phyloP scores from a whole-genome alignment of 1,140 invertebrate species.

The Calycopis cecrops region DNA sequence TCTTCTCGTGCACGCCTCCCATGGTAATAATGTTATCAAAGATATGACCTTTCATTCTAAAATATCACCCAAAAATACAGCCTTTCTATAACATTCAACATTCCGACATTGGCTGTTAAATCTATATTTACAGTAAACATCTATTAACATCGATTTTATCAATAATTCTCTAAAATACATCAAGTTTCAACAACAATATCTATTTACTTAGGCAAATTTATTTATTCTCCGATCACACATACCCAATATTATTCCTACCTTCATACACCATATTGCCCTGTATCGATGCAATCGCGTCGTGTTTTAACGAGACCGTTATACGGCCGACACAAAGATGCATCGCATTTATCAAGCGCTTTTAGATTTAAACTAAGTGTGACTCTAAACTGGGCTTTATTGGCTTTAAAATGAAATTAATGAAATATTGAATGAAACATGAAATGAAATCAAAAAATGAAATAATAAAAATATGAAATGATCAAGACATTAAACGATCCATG shows the following conservation, averaged over 20 bases:
- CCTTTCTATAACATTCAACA: constrained; percentile 70
- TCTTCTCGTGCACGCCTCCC: constrained; percentile 33
- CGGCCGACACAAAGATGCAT: constrained; percentile 2
- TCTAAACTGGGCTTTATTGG: not conserved
- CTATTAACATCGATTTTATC: constrained; percentile 74
- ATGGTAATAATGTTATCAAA: constrained; percentile 60
- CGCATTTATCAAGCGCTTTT: constrained; percentile 2
- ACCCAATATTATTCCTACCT: not conserved
- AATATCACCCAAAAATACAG: constrained; percentile 75
- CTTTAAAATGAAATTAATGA: not conserved
- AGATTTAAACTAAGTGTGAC: not conserved
- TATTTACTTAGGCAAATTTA: constrained; percentile 61
- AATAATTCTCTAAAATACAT: constrained; percentile 74
- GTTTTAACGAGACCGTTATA: not conserved
- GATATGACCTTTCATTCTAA: constrained; percentile 67
- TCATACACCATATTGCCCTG: constrained; percentile 32
- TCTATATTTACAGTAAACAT: constrained; percentile 72
- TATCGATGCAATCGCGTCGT: constrained; percentile 25
- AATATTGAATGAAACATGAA: no score
- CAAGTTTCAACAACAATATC: constrained; percentile 68
- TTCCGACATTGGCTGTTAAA: constrained; percentile 47
- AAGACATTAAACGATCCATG: no score
- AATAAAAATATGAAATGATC: no score
- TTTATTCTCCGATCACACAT: constrained; percentile 27
- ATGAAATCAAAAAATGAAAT: no score